Evolutionary conservation across 2,113 vertebrate genomes (phyloP).

Genomic region (Rhadina sibilatrix): DNA sequence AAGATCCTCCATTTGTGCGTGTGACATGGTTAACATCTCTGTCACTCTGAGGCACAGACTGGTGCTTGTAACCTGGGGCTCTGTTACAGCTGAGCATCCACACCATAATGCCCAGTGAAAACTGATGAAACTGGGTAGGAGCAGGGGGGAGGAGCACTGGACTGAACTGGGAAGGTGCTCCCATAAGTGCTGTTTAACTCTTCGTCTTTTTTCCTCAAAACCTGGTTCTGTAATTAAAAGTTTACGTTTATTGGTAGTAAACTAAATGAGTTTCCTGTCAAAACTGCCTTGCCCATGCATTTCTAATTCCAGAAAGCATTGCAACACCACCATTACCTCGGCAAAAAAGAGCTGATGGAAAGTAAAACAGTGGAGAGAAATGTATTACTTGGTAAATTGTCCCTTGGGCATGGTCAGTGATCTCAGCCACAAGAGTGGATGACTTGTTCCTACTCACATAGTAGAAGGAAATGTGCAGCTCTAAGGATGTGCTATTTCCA

Average conservation of each 20-base stretch:
- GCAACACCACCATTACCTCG: not conserved
- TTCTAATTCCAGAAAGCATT: not conserved
- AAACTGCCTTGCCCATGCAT: not conserved
- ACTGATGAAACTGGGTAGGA: not conserved
- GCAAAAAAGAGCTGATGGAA: not conserved
- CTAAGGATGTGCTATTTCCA: not conserved
- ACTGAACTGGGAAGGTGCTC: not conserved
- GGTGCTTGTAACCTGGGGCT: not conserved
- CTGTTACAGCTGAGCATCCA: not conserved
- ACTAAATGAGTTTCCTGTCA: not conserved
- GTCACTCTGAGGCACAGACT: not conserved
- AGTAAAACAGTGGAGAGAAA: not conserved
- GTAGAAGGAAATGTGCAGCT: not conserved
- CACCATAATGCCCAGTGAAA: not conserved
- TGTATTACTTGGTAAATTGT: not conserved
- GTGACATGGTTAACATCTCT: rapidly evolving
- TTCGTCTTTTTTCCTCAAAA: not conserved
- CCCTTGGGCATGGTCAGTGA: not conserved
- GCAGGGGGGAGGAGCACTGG: not conserved
- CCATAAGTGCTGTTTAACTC: not conserved
- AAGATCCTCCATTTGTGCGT: not conserved
- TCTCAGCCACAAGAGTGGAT: not conserved
- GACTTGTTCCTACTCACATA: not conserved
- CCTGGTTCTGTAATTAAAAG: not conserved
- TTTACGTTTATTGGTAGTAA: not conserved